Evolutionary conservation across 2,797 vertebrate genomes (phyloP).

Genomic region (Myripristis murdjan): DNA sequence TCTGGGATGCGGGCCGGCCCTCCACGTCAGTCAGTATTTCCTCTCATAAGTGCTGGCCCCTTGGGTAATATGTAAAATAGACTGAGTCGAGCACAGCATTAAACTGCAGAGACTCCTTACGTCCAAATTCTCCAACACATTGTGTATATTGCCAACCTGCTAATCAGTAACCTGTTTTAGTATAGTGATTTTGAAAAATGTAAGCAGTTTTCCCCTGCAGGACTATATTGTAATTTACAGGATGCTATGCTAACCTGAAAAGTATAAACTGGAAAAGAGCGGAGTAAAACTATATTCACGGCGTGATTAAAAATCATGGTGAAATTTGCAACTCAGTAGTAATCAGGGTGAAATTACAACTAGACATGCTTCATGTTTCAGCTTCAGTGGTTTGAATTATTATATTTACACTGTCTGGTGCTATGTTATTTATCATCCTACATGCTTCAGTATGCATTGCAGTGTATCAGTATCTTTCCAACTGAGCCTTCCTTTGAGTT

Average conservation of each 20-base stretch:
- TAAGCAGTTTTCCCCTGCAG: no score
- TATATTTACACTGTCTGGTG: neutral
- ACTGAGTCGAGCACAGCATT: neutral
- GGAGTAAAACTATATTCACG: no score
- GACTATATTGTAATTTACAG: no score
- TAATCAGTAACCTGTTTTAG: neutral
- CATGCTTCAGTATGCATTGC: neutral
- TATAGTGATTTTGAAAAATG: neutral
- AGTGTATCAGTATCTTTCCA: neutral
- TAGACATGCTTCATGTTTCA: neutral
- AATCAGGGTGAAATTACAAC: neutral
- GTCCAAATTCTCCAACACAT: neutral
- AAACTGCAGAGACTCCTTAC: neutral
- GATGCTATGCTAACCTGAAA: no score
- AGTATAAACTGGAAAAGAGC: no score
- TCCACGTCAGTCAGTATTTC: conserved; percentile 48
- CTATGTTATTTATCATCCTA: neutral
- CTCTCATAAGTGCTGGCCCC: conserved; percentile 43
- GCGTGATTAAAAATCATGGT: no score
- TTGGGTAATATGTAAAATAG: neutral
- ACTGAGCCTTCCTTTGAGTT: neutral
- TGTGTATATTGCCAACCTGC: neutral
- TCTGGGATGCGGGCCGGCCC: conserved; percentile 55
- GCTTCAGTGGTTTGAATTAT: neutral
- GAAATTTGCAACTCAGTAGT: no score